A percentile compares a stretch with the other conserved stretches of the same genome.
phyloP scores from a whole-genome alignment of 2,113 vertebrate genomes.

The Nestor notabilis region DNA sequence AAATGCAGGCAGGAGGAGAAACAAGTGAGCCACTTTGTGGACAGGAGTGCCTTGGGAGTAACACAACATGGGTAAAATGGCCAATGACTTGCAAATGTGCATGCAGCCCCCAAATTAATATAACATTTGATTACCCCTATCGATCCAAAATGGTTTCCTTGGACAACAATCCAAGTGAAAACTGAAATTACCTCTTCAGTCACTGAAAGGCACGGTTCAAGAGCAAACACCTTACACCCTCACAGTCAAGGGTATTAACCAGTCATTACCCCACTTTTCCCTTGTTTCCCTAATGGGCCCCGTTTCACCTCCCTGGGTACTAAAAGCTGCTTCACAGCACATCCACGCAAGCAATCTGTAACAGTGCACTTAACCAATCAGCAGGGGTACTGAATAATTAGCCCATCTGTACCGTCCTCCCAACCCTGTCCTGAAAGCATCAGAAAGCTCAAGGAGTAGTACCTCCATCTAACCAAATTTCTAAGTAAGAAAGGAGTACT shows the following conservation, averaged over 20 bases:
- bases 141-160: constrained; percentile 27
- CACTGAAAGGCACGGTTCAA: neutral
- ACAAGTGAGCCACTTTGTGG: neutral
- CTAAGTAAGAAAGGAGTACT: neutral
- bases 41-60: constrained; percentile 19
- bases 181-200: constrained; percentile 11
- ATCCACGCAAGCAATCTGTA: constrained; percentile 44
- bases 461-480: neutral
- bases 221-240: constrained; percentile 14
- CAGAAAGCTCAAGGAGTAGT: neutral
- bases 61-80: neutral
- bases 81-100: neutral
- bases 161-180: neutral
- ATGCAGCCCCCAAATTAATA: neutral
- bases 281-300: constrained; percentile 29
- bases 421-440: constrained; percentile 15
- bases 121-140: constrained; percentile 25
- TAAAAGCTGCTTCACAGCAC: constrained; percentile 49
- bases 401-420: neutral
- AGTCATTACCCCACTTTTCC: constrained; percentile 56
- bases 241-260: constrained; percentile 29
- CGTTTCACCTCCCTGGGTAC: constrained; percentile 7
- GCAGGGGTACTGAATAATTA: constrained; percentile 50
- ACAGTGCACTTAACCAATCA: constrained; percentile 47
- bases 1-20: constrained; percentile 46